Base-by-base conservation (phyloP, 2,797 vertebrate genomes). In the Pangasius sanitwongsei region DNA sequence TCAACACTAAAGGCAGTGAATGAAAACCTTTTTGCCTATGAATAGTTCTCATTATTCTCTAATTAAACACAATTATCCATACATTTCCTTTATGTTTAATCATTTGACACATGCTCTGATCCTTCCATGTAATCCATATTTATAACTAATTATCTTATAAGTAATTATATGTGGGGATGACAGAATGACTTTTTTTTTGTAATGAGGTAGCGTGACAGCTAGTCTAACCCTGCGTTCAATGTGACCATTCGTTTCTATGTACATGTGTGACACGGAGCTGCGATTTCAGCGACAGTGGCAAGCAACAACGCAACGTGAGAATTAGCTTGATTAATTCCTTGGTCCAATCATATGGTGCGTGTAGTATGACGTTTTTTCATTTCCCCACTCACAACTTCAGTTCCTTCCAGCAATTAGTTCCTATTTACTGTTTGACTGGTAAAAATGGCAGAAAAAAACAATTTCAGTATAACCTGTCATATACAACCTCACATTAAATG, bases 91-190 rank as follows among this genome's bases (percentile, higher is more conserved):
- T n/a, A 50, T 3, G 15, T 78, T 81, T 81, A 41, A 11, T 37
- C 34, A 61, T 82, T 82, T 82, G n/a, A 81, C 53, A 59, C 31
- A 25, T 81, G 78, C 78, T 57, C 31, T 41, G 57, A 41, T 44
- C 13, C 8, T 63, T n/a, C 13, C 5, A 61, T 82, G 55, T 61
- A 82, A 61, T 61, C 34, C 57, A 59, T 41, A 63, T 12, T 83
- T 83, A 63, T 63, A 82, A 61, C 31, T 82, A 61, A 41, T 82
- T 61, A 61, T 41, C 34, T 23, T 63, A 8, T 44, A 44, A 44
- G 81, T 83, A 44, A 83, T 83, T 83, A 83, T 44, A 83, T 83
- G 25, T 65, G 6, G 37, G 57, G 25, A 83, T 63, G 25, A n/a
- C 59, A 83, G 37, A 41, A 12, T 13, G 5, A 81, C 37, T 41